Evolutionary conservation across 2,113 vertebrate genomes (phyloP), one percentile per base, ranked within the genome.

Genomic region (Regulus satrapa): DNA sequence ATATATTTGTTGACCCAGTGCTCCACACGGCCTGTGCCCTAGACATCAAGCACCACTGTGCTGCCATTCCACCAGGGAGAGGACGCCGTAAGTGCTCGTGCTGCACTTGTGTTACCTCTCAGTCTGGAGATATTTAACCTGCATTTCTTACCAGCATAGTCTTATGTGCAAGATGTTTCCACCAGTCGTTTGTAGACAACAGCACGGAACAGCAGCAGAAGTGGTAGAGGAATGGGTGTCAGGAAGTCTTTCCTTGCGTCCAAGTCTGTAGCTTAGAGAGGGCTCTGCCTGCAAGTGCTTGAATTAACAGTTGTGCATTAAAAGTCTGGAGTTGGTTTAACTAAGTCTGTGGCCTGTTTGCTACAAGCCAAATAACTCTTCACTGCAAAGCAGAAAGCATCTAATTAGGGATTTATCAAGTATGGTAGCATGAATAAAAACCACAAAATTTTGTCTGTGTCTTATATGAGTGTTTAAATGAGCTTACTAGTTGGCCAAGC

Each of bases 31-130:
- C 99, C 46, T 99, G 99, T 80, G 99, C 99, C 40, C 98, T 99
- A 19, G 99, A 99, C 97, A 99, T 99, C 92, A 99, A 99, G 81
- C 99, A 99, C 95, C 99, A 99, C 92, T 99, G 99, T 93, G 99
- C 99, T 14, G 99, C 99, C 78, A 99, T 99, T 81, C 99, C 98
- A 2, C 99, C 99, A 0, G 99, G 99, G 69, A 98, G 98, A 69
- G 99, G 99, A 45, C 98, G 99, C 45, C 99, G 99, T 99, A 98
- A 99, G 99, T 98, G 28, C 78, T 80, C 0, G 0, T 51, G 45
- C 36, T 95, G 73, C 64, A 7, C 32, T 75, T 3, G 0, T 46
- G 2, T 40, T 8, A 75, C 69, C 34, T 81, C 64, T 59, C 18
- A 7, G 34, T 36, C 29, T 32, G 32, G 8, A n/a, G 31, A 29